A percentile compares a stretch with the other conserved stretches of the same genome.
phyloP scores from a whole-genome alignment of 2,113 vertebrate genomes.

The Merops nubicus region DNA sequence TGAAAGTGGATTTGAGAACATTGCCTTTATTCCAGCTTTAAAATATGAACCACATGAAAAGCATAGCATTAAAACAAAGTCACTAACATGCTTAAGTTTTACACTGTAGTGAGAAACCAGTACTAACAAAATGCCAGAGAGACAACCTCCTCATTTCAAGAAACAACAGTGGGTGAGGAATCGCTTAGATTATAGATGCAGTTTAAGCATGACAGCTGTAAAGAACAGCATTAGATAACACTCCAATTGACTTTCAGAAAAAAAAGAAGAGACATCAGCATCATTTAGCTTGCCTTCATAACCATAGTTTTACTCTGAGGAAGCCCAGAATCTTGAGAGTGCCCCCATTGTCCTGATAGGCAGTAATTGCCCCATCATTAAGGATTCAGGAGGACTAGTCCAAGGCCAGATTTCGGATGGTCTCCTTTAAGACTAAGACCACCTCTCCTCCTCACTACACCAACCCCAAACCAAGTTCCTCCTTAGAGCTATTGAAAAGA shows the following conservation, averaged over 20 bases:
- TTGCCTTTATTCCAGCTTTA: background rate
- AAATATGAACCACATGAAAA: background rate
- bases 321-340: background rate
- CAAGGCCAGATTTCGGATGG: background rate
- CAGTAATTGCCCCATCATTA: background rate
- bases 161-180: background rate
- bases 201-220: background rate
- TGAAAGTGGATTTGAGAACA: background rate
- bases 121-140: background rate
- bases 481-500: background rate
- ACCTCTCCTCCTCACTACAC: background rate
- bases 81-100: background rate
- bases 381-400: accelerated
- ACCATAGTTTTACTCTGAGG: background rate
- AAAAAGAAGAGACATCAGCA: background rate
- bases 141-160: background rate
- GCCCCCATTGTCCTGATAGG: accelerated
- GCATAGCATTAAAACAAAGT: background rate
- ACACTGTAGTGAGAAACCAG: background rate
- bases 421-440: background rate
- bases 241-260: background rate
- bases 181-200: background rate
- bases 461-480: accelerated
- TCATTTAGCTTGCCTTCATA: background rate
- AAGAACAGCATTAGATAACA: background rate